Percentiles rank a stretch among this genome's conserved stretches.
phyloP scores from a whole-genome alignment of 2,113 vertebrate species.

The Mixornis gularis region DNA sequence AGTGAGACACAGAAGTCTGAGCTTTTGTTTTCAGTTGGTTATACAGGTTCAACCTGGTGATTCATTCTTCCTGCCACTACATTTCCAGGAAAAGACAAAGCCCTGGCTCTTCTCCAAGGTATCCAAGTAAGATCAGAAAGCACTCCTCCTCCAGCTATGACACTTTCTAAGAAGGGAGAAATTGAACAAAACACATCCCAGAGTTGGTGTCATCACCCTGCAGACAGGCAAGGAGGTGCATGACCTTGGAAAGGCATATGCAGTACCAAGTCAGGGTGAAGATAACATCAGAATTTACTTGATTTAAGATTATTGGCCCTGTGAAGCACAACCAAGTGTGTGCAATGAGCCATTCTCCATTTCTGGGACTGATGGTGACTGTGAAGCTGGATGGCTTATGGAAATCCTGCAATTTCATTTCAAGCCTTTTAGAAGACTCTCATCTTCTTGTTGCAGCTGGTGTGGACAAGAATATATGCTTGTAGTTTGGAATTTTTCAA shows the following conservation, averaged over 20 bases:
- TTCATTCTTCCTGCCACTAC: conserved; percentile 56
- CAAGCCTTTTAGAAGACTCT: neutral
- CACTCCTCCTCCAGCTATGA: neutral
- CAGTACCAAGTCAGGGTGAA: neutral
- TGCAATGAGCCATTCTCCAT: neutral
- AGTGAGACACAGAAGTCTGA: conserved; percentile 12
- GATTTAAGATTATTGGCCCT: neutral
- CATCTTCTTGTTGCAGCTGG: neutral
- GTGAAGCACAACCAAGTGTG: neutral
- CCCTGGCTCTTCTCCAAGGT: conserved; percentile 40
- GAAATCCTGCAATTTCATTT: neutral
- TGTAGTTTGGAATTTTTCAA: neutral
- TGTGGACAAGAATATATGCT: neutral
- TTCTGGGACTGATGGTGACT: neutral
- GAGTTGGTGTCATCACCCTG: neutral
- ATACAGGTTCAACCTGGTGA: conserved; percentile 39
- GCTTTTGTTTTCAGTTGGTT: conserved; percentile 55
- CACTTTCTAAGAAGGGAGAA: conserved; percentile 54
- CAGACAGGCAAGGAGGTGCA: neutral
- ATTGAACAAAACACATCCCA: neutral
- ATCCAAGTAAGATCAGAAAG: conserved; percentile 3
- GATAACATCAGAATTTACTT: neutral
- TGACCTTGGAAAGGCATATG: neutral
- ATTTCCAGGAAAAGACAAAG: conserved; percentile 58
- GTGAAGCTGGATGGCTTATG: neutral